Evolutionary conservation across 1,140 invertebrate genomes (phyloP), one percentile per base, ranked within the genome.

Genomic region (Littorina saxatilis): DNA sequence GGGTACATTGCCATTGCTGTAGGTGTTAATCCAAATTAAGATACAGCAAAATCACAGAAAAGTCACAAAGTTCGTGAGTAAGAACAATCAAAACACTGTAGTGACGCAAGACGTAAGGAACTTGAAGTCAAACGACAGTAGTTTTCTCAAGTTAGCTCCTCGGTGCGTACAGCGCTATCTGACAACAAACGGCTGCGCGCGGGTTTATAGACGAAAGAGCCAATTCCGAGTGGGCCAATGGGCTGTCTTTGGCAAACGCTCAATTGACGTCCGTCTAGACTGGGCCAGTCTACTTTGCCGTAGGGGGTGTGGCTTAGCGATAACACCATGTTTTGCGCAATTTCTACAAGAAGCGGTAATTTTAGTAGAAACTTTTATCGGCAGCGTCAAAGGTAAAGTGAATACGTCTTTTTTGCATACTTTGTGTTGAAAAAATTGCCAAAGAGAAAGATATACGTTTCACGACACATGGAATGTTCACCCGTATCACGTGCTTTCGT

Each of bases 1-100:
- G 90, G 90, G 85, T 90, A 91, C 90, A 91, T 91, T 73, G 90
- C 90, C 88, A 90, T 90, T 66, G 47, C 17, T 11, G 27, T 35
- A 72, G 61, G 82, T 68, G 13, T 37, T 37, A 29, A 55, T 20
- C 17, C 20, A 35, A 29, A 29, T 15, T 58, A 29, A 27, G 52
- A 50, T 68, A 82, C 70, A 75, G 78, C 66, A 55, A 80, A 47
- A 63, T 61, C 80, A 52, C 47, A 79, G 79, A 63, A n/a, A n/a
- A 78, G 58, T 70, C 32, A 63, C 76, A 77, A 80, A 39, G 82
- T 83, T 75, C 55, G 79, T 66, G 68, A 9, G 32, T 35, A 63
- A 40, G 20, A 50, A 3, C n/a, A 47, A 82, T 63, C 73, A 70
- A 74, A 81, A 61, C 68, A 40, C 29, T 73, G 23, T 20, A 58